phyloP scores from a whole-genome alignment of 2,888 invertebrate genomes.

The Lochmaea capreae region DNA sequence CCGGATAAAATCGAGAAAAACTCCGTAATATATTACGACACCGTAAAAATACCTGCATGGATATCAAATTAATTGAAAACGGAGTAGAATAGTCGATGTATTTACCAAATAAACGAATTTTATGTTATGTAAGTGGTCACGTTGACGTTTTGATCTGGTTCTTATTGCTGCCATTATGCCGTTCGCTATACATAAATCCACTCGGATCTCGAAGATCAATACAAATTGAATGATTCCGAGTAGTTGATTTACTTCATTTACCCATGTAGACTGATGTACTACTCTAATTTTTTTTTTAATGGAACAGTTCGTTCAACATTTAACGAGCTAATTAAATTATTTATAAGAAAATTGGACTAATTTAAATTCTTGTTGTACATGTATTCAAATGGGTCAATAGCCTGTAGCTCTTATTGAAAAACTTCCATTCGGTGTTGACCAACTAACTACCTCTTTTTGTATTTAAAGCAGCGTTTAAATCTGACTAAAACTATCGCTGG shows the following conservation, averaged over 20 bases:
- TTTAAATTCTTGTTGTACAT: background rate
- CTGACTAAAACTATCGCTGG: too few relatives aligned
- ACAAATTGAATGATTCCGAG: background rate
- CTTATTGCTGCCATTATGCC: constrained; percentile 15
- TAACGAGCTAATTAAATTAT: background rate
- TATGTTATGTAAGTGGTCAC: constrained; percentile 12
- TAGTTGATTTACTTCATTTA: background rate
- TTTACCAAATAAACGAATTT: constrained; percentile 23
- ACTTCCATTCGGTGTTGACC: too few relatives aligned
- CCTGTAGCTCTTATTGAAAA: background rate
- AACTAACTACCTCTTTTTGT: too few relatives aligned
- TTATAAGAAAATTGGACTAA: background rate
- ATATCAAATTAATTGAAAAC: constrained; percentile 31
- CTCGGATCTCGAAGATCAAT: background rate
- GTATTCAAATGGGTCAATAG: background rate
- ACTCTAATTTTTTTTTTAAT: background rate
- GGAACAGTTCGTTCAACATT: background rate
- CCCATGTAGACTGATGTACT: background rate
- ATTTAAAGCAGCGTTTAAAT: too few relatives aligned
- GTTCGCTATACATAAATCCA: constrained; percentile 13
- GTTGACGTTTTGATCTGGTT: constrained; percentile 25
- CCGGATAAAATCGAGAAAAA: constrained; percentile 15
- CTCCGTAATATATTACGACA: constrained; percentile 30
- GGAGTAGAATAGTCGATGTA: constrained; percentile 14
- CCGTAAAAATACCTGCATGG: constrained; percentile 28